phyloP scores from a whole-genome alignment of 2,113 vertebrate species.

The Myotis yumanensis region DNA sequence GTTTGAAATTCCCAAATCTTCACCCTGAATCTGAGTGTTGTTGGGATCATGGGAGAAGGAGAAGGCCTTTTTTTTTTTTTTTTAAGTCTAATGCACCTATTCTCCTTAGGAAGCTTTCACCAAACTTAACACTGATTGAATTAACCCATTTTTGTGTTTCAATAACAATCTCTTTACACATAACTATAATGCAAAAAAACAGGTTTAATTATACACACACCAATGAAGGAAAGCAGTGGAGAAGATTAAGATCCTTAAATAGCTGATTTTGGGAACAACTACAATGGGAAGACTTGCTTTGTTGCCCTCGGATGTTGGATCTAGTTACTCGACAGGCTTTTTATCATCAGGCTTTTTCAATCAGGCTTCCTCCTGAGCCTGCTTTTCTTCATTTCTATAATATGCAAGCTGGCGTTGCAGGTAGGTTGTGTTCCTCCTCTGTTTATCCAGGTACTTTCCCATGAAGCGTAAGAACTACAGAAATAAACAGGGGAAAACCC shows the following conservation, averaged over 20 bases:
- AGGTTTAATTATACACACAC: constrained; percentile 57
- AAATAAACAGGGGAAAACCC: not conserved
- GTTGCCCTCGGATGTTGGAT: not conserved
- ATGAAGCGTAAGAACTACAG: constrained; percentile 36
- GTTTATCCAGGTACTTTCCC: not conserved
- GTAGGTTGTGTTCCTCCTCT: not conserved
- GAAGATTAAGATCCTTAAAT: not conserved
- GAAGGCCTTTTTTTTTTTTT: not conserved
- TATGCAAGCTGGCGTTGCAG: not conserved
- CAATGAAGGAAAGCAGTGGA: not conserved
- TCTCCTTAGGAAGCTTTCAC: not conserved
- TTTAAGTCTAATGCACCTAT: not conserved
- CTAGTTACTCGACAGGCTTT: not conserved
- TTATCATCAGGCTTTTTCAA: not conserved
- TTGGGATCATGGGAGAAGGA: not conserved
- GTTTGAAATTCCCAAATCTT: not conserved
- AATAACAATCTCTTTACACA: not conserved
- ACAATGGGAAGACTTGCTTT: not conserved
- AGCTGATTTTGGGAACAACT: not conserved
- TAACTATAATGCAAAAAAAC: constrained; percentile 44
- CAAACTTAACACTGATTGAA: not conserved
- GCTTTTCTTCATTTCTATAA: not conserved
- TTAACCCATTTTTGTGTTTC: not conserved
- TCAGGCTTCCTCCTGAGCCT: fast-evolving
- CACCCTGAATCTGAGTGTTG: not conserved